Conservation (phyloP, 2,797 vertebrate species). For the Allobates femoralis region DNA sequence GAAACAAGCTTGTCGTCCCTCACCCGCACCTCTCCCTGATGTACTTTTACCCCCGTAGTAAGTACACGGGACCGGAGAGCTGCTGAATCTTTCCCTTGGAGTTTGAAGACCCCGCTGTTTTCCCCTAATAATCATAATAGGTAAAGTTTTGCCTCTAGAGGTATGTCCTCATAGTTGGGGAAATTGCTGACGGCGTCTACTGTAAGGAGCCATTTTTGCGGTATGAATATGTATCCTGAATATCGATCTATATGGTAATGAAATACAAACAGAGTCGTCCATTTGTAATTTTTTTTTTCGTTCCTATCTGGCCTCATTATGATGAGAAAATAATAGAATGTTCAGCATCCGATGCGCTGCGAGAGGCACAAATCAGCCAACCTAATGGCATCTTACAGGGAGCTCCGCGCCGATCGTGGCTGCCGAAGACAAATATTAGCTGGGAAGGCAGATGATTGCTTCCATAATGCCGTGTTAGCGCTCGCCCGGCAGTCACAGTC, state of each 20-base stretch:
- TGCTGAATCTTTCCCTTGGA: too few relatives aligned
- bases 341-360: conserved; percentile 64
- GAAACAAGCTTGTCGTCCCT: too few relatives aligned
- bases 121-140: too few relatives aligned
- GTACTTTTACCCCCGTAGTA: too few relatives aligned
- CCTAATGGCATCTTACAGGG: conserved; percentile 36
- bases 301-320: conserved; percentile 37
- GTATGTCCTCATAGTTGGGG: not conserved
- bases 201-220: conserved; percentile 37
- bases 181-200: conserved; percentile 27
- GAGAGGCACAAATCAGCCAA: conserved; percentile 50
- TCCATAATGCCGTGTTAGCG: conserved; percentile 44
- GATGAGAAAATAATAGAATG: conserved; percentile 40
- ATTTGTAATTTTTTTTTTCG: conserved; percentile 49
- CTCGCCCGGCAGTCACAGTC: conserved; percentile 38
- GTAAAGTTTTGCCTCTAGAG: too few relatives aligned
- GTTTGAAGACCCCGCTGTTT: too few relatives aligned
- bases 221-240: conserved; percentile 53
- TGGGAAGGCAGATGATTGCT: conserved; percentile 23
- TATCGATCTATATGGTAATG: conserved; percentile 67
- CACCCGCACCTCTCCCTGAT: too few relatives aligned
- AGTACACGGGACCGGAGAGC: too few relatives aligned
- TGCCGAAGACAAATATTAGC: conserved; percentile 42
- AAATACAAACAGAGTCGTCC: conserved; percentile 61
- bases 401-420: not conserved